Conservation (phyloP, 2,113 vertebrate genomes). For the Sinocyclocheilus maitianheensis region DNA sequence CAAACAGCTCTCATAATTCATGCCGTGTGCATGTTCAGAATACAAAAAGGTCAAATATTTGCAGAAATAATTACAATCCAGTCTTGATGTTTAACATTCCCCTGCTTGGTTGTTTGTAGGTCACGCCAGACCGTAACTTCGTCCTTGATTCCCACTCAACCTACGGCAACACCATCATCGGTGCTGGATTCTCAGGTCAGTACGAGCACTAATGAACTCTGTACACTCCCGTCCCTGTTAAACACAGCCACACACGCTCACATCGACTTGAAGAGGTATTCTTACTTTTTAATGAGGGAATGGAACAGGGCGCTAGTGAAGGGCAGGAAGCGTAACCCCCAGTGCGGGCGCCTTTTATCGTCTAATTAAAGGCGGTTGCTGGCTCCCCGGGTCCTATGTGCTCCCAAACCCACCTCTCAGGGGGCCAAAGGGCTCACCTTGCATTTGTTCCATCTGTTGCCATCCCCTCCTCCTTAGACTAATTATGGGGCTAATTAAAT, state of each 20-base stretch:
- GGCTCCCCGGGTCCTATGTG: constrained; percentile 38
- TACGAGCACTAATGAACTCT: neutral
- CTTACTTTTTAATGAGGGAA: constrained; percentile 61
- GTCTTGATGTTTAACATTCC: constrained; percentile 37
- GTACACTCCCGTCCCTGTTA: neutral
- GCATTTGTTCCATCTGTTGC: constrained; percentile 61
- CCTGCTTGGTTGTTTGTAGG: constrained; percentile 67
- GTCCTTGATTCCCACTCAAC: constrained; percentile 85
- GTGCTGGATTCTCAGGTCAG: constrained; percentile 93
- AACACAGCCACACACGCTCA: constrained; percentile 28
- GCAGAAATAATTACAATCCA: constrained; percentile 27
- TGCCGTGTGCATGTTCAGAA: neutral
- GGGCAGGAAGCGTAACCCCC: constrained; percentile 21
- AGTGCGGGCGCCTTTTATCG: constrained; percentile 52
- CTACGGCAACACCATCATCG: constrained; percentile 86
- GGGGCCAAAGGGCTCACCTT: constrained; percentile 57
- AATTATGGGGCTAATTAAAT: constrained; percentile 70
- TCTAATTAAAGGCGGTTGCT: constrained; percentile 58
- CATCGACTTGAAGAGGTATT: neutral
- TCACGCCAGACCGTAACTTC: constrained; percentile 85
- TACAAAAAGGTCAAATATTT: neutral
- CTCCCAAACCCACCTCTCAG: constrained; percentile 32
- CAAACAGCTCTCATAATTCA: neutral
- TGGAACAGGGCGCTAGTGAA: constrained; percentile 48
- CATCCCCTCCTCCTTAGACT: constrained; percentile 60